These are phyloP conservation scores for Scolopax mira DNA, from an alignment of 2,113 vertebrate genomes.

Conservation along the genomic window DNA sequence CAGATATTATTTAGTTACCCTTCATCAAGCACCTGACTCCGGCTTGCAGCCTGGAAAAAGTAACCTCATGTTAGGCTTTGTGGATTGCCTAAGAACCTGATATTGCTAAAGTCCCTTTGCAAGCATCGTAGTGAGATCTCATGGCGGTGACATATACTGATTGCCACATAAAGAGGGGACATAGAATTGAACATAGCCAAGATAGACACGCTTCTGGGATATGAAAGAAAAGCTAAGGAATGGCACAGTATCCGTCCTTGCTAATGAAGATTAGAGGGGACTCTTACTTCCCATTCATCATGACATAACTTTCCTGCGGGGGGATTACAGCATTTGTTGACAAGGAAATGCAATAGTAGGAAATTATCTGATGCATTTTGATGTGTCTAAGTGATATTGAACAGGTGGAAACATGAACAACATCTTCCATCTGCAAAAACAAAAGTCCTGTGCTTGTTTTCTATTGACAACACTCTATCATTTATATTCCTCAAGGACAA, in stretches of 20 bases:
- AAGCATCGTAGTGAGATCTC: background rate
- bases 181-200: background rate
- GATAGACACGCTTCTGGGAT: fast-evolving
- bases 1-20: conserved; percentile 14
- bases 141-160: background rate
- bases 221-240: background rate
- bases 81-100: conserved; percentile 30
- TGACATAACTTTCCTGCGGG: background rate
- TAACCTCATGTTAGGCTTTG: conserved; percentile 28
- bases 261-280: background rate
- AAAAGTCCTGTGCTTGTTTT: background rate
- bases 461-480: background rate
- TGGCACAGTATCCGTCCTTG: background rate
- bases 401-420: background rate
- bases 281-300: background rate
- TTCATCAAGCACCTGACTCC: conserved; percentile 36
- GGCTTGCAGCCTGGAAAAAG: conserved; percentile 62
- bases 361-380: conserved; percentile 47
- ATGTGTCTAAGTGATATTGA: background rate
- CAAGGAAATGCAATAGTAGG: conserved; percentile 33
- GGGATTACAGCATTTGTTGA: conserved; percentile 29
- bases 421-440: background rate
- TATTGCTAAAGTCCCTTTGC: conserved; percentile 13
- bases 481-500: background rate
- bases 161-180: background rate